These are phyloP conservation scores for Bujurquina vittata DNA, from an alignment of 2,113 vertebrate genomes.

Conservation along the genomic window DNA sequence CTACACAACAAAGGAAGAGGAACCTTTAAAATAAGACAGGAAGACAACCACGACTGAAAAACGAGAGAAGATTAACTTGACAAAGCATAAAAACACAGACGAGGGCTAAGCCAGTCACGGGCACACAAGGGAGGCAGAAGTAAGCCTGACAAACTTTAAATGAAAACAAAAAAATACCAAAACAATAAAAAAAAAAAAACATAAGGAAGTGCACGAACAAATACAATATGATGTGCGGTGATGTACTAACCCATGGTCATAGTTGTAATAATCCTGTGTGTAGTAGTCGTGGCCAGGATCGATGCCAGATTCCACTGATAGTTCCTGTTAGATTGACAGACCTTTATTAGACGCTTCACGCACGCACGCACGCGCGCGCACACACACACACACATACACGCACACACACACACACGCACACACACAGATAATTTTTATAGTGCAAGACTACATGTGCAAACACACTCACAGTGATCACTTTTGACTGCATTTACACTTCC, in stretches of 20 bases:
- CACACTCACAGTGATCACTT: background rate
- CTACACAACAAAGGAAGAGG: too few species aligned
- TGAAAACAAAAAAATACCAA: background rate
- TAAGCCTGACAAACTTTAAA: background rate
- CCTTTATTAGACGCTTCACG: slow-evolving; percentile 22
- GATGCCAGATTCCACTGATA: slow-evolving; percentile 98
- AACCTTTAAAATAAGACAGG: too few species aligned
- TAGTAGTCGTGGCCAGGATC: slow-evolving; percentile 98
- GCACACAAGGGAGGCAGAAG: too few species aligned
- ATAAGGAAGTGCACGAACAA: background rate
- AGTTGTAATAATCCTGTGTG: slow-evolving; percentile 98
- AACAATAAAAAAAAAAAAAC: background rate
- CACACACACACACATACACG: background rate
- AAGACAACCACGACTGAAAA: too few species aligned
- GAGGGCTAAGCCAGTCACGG: too few species aligned
- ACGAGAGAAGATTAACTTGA: too few species aligned
- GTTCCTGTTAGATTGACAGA: slow-evolving; percentile 84
- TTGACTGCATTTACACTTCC: background rate
- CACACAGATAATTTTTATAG: background rate
- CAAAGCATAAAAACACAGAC: too few species aligned
- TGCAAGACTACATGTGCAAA: background rate
- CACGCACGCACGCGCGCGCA: background rate
- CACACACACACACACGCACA: background rate
- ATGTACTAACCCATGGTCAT: slow-evolving; percentile 91
- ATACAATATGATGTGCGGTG: background rate